Evolutionary conservation across 2,113 vertebrate genomes (phyloP).

Genomic region (Zosterops lateralis): DNA sequence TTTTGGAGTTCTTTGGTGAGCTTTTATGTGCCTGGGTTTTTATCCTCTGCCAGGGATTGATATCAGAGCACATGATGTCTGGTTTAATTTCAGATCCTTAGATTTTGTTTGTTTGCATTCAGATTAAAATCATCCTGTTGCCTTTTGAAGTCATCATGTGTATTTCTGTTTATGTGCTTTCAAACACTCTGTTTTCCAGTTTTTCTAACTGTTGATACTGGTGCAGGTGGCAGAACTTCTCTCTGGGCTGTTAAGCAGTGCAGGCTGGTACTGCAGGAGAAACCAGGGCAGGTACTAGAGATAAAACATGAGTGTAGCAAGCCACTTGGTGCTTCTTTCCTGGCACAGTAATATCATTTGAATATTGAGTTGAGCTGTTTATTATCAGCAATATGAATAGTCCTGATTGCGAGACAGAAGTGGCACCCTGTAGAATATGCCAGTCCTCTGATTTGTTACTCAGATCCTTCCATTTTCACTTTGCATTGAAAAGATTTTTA

Average conservation of each 20-base stretch:
- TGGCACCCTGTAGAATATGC: background rate
- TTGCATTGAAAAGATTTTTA: background rate
- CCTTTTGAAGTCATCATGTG: constrained; percentile 5
- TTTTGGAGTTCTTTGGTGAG: background rate
- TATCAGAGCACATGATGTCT: background rate
- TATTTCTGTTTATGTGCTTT: constrained; percentile 8
- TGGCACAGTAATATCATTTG: background rate
- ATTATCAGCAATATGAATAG: background rate
- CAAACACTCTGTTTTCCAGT: background rate
- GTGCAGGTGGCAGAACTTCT: background rate
- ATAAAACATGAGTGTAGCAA: background rate
- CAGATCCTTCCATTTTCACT: background rate
- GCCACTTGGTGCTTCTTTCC: background rate
- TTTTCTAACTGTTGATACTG: background rate
- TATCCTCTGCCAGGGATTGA: constrained; percentile 12
- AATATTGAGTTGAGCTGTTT: background rate
- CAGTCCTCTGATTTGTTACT: background rate
- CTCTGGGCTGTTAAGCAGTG: background rate
- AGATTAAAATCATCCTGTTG: constrained; percentile 41
- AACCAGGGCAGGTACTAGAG: background rate
- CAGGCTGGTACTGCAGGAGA: background rate
- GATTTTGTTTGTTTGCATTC: constrained; percentile 34
- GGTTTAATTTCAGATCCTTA: background rate
- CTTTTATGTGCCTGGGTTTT: constrained; percentile 4
- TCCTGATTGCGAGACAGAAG: background rate